Conservation (phyloP, 1,140 invertebrate species). For the Rhopalosiphum padi region DNA sequence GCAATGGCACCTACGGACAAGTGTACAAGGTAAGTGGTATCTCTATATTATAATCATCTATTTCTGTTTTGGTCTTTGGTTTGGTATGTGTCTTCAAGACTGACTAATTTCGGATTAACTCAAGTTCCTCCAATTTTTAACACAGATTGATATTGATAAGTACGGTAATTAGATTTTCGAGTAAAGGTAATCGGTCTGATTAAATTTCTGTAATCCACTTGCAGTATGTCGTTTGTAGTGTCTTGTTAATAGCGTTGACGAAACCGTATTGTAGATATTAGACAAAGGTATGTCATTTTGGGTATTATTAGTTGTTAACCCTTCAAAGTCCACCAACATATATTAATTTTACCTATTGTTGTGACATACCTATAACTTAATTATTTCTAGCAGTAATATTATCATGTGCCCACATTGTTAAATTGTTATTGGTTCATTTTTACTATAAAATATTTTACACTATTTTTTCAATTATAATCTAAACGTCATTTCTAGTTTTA, state of each 20-base stretch:
- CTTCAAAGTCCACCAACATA: constrained; percentile 4
- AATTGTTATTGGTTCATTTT: neutral
- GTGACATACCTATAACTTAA: neutral
- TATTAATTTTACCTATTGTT: constrained; percentile 13
- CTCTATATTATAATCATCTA: neutral
- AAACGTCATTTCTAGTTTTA: neutral
- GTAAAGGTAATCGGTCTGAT: neutral
- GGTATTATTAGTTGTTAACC: constrained; percentile 33
- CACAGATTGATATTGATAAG: neutral
- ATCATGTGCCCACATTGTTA: neutral
- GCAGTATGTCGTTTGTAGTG: neutral
- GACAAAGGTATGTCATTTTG: constrained; percentile 14
- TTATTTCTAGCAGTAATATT: neutral
- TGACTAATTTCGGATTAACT: neutral
- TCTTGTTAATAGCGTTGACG: neutral
- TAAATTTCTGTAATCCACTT: neutral
- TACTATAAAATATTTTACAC: neutral
- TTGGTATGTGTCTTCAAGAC: neutral
- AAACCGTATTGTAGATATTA: neutral
- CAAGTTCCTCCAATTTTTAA: neutral
- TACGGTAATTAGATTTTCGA: neutral
- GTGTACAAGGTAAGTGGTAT: constrained; percentile 91
- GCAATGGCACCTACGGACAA: constrained; percentile 99
- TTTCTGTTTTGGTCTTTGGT: neutral
- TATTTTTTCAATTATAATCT: neutral